These are phyloP conservation scores for Diglossa cyanea DNA, from an alignment of 2,797 vertebrate genomes.

Conservation along the genomic window DNA sequence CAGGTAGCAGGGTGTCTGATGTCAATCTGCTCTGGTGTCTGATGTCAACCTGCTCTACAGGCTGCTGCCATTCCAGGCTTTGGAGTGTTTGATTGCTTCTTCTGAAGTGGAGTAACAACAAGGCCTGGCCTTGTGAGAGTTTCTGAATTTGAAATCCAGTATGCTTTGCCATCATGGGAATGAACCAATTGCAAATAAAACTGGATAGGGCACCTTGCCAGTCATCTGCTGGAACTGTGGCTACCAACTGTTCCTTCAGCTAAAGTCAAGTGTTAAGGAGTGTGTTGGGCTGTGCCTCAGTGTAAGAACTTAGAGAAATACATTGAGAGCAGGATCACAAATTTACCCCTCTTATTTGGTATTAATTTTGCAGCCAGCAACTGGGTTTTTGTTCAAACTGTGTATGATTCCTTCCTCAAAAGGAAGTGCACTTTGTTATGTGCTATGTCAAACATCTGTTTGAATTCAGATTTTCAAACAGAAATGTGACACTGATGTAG, in stretches of 20 bases:
- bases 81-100: constrained; percentile 44
- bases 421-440: background rate
- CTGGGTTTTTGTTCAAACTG: background rate
- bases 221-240: background rate
- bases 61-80: background rate
- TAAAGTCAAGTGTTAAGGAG: background rate
- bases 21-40: constrained; percentile 1
- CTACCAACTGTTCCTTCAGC: background rate
- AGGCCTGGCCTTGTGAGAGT: background rate
- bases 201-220: background rate
- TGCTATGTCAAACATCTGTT: background rate
- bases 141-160: background rate
- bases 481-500: background rate
- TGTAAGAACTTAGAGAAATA: background rate
- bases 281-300: background rate
- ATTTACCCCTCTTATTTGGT: background rate
- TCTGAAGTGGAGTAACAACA: background rate
- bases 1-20: background rate
- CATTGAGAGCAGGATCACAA: background rate
- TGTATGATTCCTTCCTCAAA: background rate
- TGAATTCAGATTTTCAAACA: background rate
- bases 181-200: constrained; percentile 14
- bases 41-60: constrained; percentile 17
- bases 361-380: background rate
- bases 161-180: background rate